Evolutionary conservation across 2,113 vertebrate genomes (phyloP), one percentile per base, ranked within the genome.

Genomic region (Clarias magur): DNA sequence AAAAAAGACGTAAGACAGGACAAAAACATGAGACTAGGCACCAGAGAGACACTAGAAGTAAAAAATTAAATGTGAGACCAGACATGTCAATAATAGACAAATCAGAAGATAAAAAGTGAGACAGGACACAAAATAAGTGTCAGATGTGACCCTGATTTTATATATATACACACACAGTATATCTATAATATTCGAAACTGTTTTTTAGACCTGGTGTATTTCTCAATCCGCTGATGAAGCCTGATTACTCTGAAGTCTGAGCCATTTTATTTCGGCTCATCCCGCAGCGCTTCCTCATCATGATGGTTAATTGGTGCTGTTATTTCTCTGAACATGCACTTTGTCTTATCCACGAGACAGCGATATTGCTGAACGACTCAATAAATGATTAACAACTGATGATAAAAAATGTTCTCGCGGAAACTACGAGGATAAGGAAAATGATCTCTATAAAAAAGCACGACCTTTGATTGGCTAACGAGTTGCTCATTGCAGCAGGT

Each of bases 291-390:
- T 63, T 63, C 60, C 60, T 63, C 62, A 25, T 63, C 23, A 63
- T 63, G 11, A 23, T 10, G 3, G 23, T 11, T n/a, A 25, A 1
- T 63, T 63, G 21, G 21, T 6, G 23, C 25, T 3, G 23, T n/a
- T 3, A 25, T 23, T 73, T 23, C 34, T 73, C 34, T 23, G 9
- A 38, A 34, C 25, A 56, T 0, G 23, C 3, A 0, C 8, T 30
- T 5, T 2, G 21, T 34, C 21, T 56, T n/a, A 25, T 19, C 53
- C 34, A 15, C 53, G 23, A 57, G 8, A 12, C 8, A 7, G 4
- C 0, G 57, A 23, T 25, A 8, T 1, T 7, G 5, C 82, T 56
- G n/a, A 0, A 23, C 1, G 5, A 1, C 1, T 38, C 2, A n/a
- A 42, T 10, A 25, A 73, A 60, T 60, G 1, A 82, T 80, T 68